Evolutionary conservation across 2,888 invertebrate genomes (phyloP), one percentile per base, ranked within the genome.

Genomic region (Geotrupes spiniger): DNA sequence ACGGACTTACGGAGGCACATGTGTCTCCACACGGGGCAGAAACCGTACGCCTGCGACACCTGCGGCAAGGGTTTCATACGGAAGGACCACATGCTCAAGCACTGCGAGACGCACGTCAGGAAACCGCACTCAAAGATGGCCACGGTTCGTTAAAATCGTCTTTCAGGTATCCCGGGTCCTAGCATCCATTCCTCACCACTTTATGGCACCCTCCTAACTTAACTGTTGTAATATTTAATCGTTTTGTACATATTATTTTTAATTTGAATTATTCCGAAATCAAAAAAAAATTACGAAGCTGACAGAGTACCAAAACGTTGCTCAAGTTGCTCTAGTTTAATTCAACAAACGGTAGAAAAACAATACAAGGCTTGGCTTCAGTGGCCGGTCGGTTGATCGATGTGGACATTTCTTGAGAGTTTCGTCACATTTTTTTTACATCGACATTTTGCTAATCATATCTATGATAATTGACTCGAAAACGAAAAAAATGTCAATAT

Each of bases 81-180:
- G 58, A 89, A 90, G 73, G 92, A 93, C 74, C 92, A 92, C 73
- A 89, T 92, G 90, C 80, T 89, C 57, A 92, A 92, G 71, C 92
- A 92, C 71, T 78, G 81, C 60, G 87, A 88, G 60, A 90, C 89
- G 42, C 92, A 92, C 74, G 78, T 79, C 43, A 84, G 81, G 68
- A 84, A 83, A 64, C 66, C 73, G 53, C 48, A 48, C 36, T 61
- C 62, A 51, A 63, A 61, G 49, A 48, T 61, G 31, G 53, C 59
- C 44, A 54, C 54, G 45, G 59, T 61, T 46, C 60, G 63, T 51
- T 63, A 52, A 61, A 41, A 31, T 14, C 8, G 39, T 37, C 14
- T 17, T 25, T 15, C 38, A 38, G 25, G 38, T 38, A 17, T 11
- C 38, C 17, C 25, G 14, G 9, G 3, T 21, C 6, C 21, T 6